Base-by-base conservation (phyloP, 1,140 invertebrate genomes). In the Microplitis mediator region DNA sequence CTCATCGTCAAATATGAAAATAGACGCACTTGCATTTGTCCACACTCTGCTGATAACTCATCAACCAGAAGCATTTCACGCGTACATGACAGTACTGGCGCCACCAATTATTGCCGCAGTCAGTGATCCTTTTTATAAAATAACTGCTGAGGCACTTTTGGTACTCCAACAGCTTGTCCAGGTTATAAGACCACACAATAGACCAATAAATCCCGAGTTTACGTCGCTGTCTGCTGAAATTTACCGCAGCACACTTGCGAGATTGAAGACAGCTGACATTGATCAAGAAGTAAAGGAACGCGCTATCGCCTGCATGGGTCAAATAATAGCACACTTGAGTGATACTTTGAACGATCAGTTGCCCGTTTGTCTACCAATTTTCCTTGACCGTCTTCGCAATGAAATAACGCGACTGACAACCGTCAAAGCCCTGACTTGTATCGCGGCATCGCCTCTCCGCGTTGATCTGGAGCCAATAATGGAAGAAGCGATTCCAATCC, bases 271-370 rank as follows among this genome's bases (percentile, higher is more conserved):
- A n/a, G 93, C 97, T 0, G 97, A 98, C 83, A 97, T 99, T 77
- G 97, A 99, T 88, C 98, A 99, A 84, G 97, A 99, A 89, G 97
- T 99, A 0, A 99, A 99, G 83, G 98, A 99, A 82, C 90, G 97
- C 71, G 97, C 98, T 4, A 99, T 99, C 71, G 94, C 97, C 2
- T 97, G 97, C 79, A 98, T 98, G 94, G 97, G 96, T 31, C 96
- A 98, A 85, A 95, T 98, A 54, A 92, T 99, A 35, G 93, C 94
- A 72, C 95, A 97, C 82, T 91, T 98, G 71, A 97, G 97, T 6
- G 96, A 98, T 84, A 91, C 84, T 69, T 85, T 91, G 3, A 83
- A 92, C 82, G 87, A 87, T 61, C 95, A 98, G 84, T 88, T 98
- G 52, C 90, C 90, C 2, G 90, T 91, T 9, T 98, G 96, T 86